Base-by-base conservation (phyloP, 2,888 invertebrate genomes). In the Pantelozetes paolii region DNA sequence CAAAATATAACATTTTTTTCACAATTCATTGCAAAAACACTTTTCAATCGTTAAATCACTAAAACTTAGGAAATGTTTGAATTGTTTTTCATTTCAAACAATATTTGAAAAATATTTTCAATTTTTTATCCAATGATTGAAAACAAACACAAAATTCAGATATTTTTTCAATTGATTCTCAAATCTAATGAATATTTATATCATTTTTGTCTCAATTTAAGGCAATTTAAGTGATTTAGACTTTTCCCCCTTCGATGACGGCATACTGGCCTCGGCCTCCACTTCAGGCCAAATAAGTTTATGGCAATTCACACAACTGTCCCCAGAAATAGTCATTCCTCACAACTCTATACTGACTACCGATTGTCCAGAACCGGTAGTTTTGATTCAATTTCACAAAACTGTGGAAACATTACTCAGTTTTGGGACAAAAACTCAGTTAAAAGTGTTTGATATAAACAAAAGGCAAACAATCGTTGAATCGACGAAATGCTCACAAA, bases 221-320 rank as follows among this genome's bases (percentile, higher is more conserved):
- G 96, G 95, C 80, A 91, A 93, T 67, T 92, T 96, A 48, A 94
- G 94, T 50, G 96, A 95, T 82, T 89, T 96, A 87, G 91, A 91
- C 79, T 96, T 97, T 82, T 94, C 95, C 40, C 95, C 95, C 9
- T 96, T 95, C 83, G 93, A 95, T 82, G 94, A 95, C 85, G 92
- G 92, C 48, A 85, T 95, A 67, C 84, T 97, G 79, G 89, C 93
- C 40, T 96, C 96, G 45, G 92, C 94, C 67, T 83, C 85, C 28
- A 81, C 83, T 71, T 85, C 85, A 78, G 82, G 82, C 30, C 81
- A 81, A 67, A 85, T 84, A 77, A 81, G 80, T 78, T 28, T 26
- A 18, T 32, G 71, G 42, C 57, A 54, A 32, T 57, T 71, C 8
- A 71, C 57, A n/a, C 57, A 71, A 71, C n/a, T 36, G 36, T 23